Conservation (phyloP, 37 sponge, comb jelly and placozoan genomes). For the Hormiphora californensis region DNA sequence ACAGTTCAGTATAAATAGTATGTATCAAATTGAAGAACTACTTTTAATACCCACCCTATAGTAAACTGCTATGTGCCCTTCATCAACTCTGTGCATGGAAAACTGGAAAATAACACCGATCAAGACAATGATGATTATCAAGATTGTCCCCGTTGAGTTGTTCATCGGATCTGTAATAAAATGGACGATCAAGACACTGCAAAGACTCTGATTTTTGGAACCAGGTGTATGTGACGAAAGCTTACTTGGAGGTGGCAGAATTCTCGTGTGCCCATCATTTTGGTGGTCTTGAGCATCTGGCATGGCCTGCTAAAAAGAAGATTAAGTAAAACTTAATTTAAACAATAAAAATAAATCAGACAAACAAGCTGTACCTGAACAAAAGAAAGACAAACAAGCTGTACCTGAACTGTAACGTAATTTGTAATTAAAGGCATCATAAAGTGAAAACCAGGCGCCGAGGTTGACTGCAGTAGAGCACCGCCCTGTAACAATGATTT, state of each 20-base stretch:
- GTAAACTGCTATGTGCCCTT: conserved; percentile 84
- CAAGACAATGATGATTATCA: conserved; percentile 50
- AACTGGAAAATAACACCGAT: conserved; percentile 59
- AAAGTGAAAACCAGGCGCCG: background rate
- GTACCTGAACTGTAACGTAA: conserved; percentile 70
- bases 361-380: too few relatives aligned
- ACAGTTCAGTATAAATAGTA: background rate
- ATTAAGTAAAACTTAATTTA: too few relatives aligned
- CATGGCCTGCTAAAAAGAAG: too few relatives aligned
- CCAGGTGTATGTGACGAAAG: too few relatives aligned
- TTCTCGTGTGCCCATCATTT: too few relatives aligned
- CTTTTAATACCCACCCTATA: conserved; percentile 66
- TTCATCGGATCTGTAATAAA: background rate
- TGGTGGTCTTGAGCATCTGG: too few relatives aligned
- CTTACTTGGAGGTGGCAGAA: too few relatives aligned
- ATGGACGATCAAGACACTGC: background rate
- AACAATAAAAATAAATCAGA: too few relatives aligned
- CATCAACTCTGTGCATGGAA: conserved; percentile 75
- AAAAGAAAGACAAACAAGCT: background rate
- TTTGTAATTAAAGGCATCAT: conserved; percentile 87
- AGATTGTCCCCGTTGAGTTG: conserved; percentile 36
- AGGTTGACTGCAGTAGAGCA: background rate
- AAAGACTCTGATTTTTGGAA: too few relatives aligned
- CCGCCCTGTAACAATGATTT: background rate
- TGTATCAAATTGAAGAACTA: background rate